phyloP scores from a whole-genome alignment of 2,797 vertebrate species.

The Cichlasoma orientale region DNA sequence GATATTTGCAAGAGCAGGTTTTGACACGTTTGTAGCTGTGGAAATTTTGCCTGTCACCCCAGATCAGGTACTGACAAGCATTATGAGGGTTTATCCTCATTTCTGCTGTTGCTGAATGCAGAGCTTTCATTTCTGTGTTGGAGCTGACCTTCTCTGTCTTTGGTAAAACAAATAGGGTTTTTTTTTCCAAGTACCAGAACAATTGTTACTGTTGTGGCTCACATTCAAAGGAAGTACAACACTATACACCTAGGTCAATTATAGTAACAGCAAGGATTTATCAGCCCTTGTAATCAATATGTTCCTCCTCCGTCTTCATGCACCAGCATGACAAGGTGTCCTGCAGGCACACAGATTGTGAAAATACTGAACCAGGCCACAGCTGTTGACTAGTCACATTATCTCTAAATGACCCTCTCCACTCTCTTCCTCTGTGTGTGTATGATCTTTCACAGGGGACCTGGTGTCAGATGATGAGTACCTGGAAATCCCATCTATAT shows the following conservation, averaged over 20 bases:
- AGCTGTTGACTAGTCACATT: slow-evolving; percentile 43
- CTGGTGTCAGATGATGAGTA: slow-evolving; percentile 79
- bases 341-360: not conserved
- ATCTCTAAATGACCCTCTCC: slow-evolving; percentile 38
- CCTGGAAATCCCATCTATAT: slow-evolving; percentile 82
- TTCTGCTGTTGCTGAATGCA: not conserved
- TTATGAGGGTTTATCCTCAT: not conserved
- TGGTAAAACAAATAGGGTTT: not conserved
- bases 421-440: slow-evolving; percentile 13
- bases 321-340: not conserved
- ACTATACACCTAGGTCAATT: not conserved
- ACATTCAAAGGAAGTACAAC: not conserved
- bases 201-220: not conserved
- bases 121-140: not conserved
- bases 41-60: not conserved
- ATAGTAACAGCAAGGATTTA: not conserved
- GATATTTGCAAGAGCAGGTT: slow-evolving; percentile 30
- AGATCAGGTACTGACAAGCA: not conserved
- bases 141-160: not conserved
- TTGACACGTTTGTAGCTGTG: slow-evolving; percentile 19
- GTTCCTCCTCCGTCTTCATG: not conserved
- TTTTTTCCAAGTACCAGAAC: not conserved
- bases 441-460: slow-evolving; percentile 63
- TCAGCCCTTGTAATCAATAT: not conserved
- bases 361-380: slow-evolving; percentile 15